A percentile compares a stretch with the other conserved stretches of the same genome.
Conservation (phyloP, 2,888 invertebrate genomes). For the Theretra japonica region DNA sequence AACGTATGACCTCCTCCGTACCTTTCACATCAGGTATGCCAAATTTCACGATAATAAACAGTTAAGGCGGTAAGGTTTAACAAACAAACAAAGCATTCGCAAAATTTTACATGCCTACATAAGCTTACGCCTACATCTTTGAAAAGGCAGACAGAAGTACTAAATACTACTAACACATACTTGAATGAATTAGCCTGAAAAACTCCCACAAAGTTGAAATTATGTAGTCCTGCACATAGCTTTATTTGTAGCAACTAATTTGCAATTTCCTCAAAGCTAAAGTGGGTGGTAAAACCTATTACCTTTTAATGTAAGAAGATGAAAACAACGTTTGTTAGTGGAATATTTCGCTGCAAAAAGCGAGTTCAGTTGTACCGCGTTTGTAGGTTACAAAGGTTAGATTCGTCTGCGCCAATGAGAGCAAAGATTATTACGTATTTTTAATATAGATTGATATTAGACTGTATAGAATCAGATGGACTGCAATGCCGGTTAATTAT, state of each 20-base stretch:
- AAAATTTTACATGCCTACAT: too few relatives aligned
- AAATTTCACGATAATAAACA: too few relatives aligned
- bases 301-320: background rate
- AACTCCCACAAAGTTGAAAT: background rate
- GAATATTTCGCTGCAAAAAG: conserved; percentile 1
- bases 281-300: conserved; percentile 6
- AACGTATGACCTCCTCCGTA: too few relatives aligned
- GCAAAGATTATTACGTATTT: too few relatives aligned
- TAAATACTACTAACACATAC: background rate
- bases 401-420: too few relatives aligned
- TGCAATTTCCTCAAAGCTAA: conserved; percentile 14
- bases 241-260: background rate
- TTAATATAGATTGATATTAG: too few relatives aligned
- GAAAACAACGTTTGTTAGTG: conserved; percentile 9
- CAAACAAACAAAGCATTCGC: too few relatives aligned
- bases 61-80: too few relatives aligned
- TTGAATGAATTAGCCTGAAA: background rate
- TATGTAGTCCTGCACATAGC: background rate
- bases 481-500: too few relatives aligned
- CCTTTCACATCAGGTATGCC: too few relatives aligned
- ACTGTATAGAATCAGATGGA: too few relatives aligned
- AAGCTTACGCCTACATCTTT: too few relatives aligned
- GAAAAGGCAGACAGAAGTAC: background rate
- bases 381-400: background rate
- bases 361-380: background rate